A percentile compares a stretch with the other conserved stretches of the same genome.
phyloP scores from a whole-genome alignment of 2,113 vertebrate genomes.

The Pseudopipra pipra region DNA sequence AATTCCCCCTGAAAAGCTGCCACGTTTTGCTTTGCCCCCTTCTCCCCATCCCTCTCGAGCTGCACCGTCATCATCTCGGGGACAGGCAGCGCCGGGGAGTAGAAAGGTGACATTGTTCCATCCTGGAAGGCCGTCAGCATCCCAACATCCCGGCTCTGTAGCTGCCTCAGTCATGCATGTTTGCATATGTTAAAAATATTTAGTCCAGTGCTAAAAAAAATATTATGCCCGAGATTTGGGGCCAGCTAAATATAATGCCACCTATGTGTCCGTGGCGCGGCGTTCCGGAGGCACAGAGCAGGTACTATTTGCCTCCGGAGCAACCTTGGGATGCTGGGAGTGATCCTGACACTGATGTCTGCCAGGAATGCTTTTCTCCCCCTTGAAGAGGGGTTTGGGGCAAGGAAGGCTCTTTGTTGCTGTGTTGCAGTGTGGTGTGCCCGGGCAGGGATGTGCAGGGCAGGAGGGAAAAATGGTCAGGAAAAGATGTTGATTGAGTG shows the following conservation, averaged over 20 bases:
- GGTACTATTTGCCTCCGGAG: not conserved
- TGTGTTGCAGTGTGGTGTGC: not conserved
- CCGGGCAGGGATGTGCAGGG: not conserved
- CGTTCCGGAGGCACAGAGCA: constrained; percentile 24
- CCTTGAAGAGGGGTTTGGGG: not conserved
- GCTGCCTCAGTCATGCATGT: constrained; percentile 50
- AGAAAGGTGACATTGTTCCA: constrained; percentile 52
- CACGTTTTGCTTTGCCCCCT: not conserved
- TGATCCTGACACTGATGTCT: not conserved
- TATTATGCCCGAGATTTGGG: constrained; percentile 57
- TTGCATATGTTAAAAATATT: constrained; percentile 70
- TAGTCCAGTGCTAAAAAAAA: constrained; percentile 72
- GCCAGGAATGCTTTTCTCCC: not conserved
- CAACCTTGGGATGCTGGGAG: not conserved
- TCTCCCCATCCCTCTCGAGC: not conserved
- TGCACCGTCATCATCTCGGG: not conserved
- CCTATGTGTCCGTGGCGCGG: constrained; percentile 38
- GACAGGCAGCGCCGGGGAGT: not conserved
- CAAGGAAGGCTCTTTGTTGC: not conserved
- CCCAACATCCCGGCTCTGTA: not conserved
- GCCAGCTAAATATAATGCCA: constrained; percentile 66
- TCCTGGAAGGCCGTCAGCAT: not conserved
- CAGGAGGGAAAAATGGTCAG: not conserved
- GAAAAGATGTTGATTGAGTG: not conserved
- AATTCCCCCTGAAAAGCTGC: not conserved